These are phyloP conservation scores for Caenorhabditis uteleia DNA, from an alignment of 2,888 invertebrate species.

Conservation along the genomic window DNA sequence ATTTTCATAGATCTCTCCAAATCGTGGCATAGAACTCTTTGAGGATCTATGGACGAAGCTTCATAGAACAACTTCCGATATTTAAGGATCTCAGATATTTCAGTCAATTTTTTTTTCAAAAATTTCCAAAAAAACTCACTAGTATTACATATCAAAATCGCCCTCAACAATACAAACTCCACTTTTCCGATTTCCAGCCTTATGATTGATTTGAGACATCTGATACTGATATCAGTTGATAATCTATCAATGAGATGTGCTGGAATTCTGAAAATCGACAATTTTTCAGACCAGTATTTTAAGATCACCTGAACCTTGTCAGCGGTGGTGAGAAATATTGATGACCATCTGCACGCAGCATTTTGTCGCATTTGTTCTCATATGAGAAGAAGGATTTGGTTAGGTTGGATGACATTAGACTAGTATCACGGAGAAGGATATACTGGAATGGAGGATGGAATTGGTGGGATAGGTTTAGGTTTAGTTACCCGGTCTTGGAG, in stretches of 20 bases:
- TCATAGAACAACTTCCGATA: too few relatives aligned
- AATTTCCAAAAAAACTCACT: constrained; percentile 2
- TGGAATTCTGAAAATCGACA: background rate
- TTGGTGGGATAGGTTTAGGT: too few relatives aligned
- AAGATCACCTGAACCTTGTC: background rate
- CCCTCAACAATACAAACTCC: constrained; percentile 23
- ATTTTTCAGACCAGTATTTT: too few relatives aligned
- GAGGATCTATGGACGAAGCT: too few relatives aligned
- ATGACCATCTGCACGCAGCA: constrained; percentile 15
- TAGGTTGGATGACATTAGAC: constrained; percentile 20
- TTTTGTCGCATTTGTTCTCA: constrained; percentile 17
- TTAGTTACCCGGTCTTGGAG: constrained; percentile 16
- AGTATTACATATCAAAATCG: constrained; percentile 18
- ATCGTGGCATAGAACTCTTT: too few relatives aligned
- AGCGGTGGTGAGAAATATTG: constrained; percentile 3
- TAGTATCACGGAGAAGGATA: constrained; percentile 23
- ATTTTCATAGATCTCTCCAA: too few relatives aligned
- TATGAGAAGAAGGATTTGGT: constrained; percentile 9
- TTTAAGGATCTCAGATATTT: too few relatives aligned
- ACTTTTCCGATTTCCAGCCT: constrained; percentile 4
- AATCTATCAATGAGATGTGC: background rate
- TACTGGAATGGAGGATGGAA: constrained; percentile 26
- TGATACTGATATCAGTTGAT: background rate
- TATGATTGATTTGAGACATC: background rate
- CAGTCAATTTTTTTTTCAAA: too few relatives aligned